Base-by-base conservation (phyloP, 2,888 invertebrate species). In the Fissipunctia ypsillon region DNA sequence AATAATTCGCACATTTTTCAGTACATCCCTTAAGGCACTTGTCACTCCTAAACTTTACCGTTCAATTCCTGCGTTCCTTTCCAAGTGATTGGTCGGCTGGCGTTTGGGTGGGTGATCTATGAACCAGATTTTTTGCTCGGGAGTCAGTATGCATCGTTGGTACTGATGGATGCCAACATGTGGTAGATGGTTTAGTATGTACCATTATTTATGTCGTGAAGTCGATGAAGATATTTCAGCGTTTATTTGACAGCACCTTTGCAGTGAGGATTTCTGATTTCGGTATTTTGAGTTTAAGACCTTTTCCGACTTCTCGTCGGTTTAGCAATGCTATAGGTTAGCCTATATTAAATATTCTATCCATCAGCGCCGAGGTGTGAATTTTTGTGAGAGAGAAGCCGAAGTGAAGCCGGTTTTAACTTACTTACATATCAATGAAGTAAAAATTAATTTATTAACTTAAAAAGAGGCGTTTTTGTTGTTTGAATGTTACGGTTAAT, bases 91-190 rank as follows among this genome's bases (percentile, higher is more conserved):
- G 72, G 78, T 77, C 35, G 35, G 52, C 22, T 54, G n/a, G 31
- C 31, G 41, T 63, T 61, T 45, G n/a, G 63, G n/a, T 19, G n/a
- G 56, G 68, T 68, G 60, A 76, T 69, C 60, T 65, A 79, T 68
- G 35, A 14, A 50, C 6, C 38, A 75, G n/a, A 31, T 59, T 80
- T 81, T 81, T 81, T 66, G 52, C 66, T 56, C 19, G 12, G 22
- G 19, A n/a, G 60, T 41, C 22, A 45, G 48, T 56, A 61, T 80
- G 61, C 77, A 70, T 68, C 70, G 50, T 54, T 59, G 52, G 31
- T 67, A 54, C 69, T 69, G 81, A 76, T 76, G 57, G 57, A 63
- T 43, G 56, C 9, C 38, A 76, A 76, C 77, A 80, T 59, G 77
- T 28, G 12, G 41, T 16, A 2, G 64, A 60, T 41, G 45, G 7